Evolutionary conservation across 1,140 invertebrate genomes (phyloP).

Genomic region (Samia ricini): DNA sequence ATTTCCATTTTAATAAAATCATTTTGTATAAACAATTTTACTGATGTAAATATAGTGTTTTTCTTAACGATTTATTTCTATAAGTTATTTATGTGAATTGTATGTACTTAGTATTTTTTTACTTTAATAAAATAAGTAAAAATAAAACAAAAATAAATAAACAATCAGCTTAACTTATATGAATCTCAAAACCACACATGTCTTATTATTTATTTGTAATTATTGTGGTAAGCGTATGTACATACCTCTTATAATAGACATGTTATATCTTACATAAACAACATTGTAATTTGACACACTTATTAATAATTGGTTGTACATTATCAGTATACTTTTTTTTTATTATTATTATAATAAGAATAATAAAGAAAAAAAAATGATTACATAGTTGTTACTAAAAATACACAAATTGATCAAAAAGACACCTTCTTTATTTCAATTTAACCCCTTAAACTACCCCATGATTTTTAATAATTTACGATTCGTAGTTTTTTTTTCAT

Average conservation of each 20-base stretch:
- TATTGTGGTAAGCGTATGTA: conserved; percentile 15
- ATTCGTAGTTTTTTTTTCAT: no score
- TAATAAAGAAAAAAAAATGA: conserved; percentile 48
- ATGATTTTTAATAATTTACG: no score
- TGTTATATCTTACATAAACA: conserved; percentile 64
- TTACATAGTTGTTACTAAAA: conserved; percentile 77
- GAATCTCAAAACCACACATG: conserved; percentile 59
- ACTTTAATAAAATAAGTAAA: conserved; percentile 64
- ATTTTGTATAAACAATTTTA: conserved; percentile 47
- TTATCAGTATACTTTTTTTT: conserved; percentile 64
- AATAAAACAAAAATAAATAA: conserved; percentile 38
- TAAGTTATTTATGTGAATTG: conserved; percentile 75
- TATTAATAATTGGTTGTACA: conserved; percentile 63
- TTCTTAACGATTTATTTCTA: conserved; percentile 49
- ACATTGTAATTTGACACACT: conserved; percentile 48
- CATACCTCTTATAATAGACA: conserved; percentile 45
- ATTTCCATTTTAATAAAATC: conserved; percentile 43
- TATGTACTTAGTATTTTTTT: conserved; percentile 51
- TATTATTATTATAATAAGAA: no score
- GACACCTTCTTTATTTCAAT: conserved; percentile 9
- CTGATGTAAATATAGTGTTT: conserved; percentile 70
- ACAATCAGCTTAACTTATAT: conserved; percentile 64
- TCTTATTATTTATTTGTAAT: conserved; percentile 59
- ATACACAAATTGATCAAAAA: conserved; percentile 68
- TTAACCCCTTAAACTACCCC: background rate